phyloP scores from a whole-genome alignment of 2,888 invertebrate species.

The Oligia latruncula region DNA sequence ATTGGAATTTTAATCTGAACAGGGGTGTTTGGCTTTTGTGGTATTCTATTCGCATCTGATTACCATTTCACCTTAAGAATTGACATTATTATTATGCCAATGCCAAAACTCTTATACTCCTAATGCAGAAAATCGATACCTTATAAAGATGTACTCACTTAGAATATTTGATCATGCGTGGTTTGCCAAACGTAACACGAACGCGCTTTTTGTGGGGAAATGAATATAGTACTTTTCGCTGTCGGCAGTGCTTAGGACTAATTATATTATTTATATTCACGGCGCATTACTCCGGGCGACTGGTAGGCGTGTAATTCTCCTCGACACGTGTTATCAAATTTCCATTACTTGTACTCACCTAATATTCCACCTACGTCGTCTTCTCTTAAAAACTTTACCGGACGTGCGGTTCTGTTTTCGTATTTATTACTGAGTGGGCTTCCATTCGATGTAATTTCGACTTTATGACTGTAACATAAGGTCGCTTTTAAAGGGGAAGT shows the following conservation, averaged over 20 bases:
- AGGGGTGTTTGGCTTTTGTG: constrained; percentile 24
- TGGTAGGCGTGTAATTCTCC: constrained; percentile 65
- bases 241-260: constrained; percentile 22
- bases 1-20: constrained; percentile 13
- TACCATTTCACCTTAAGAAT: constrained; percentile 39
- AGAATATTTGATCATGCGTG: constrained; percentile 34
- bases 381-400: constrained; percentile 82
- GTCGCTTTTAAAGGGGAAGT: constrained; percentile 67
- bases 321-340: constrained; percentile 78
- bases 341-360: constrained; percentile 76
- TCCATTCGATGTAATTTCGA: constrained; percentile 48
- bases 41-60: constrained; percentile 3
- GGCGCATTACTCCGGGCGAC: constrained; percentile 57
- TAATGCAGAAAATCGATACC: constrained; percentile 43
- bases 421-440: constrained; percentile 77
- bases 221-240: constrained; percentile 9
- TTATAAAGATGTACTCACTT: constrained; percentile 17
- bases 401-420: constrained; percentile 82
- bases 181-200: constrained; percentile 25
- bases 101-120: constrained; percentile 4
- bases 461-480: constrained; percentile 61
- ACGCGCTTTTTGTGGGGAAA: neutral
- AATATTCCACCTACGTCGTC: constrained; percentile 79
- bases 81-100: constrained; percentile 15
- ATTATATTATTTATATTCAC: constrained; percentile 78